Conservation (phyloP, 1,140 invertebrate species). For the Dermatophagoides farinae region DNA sequence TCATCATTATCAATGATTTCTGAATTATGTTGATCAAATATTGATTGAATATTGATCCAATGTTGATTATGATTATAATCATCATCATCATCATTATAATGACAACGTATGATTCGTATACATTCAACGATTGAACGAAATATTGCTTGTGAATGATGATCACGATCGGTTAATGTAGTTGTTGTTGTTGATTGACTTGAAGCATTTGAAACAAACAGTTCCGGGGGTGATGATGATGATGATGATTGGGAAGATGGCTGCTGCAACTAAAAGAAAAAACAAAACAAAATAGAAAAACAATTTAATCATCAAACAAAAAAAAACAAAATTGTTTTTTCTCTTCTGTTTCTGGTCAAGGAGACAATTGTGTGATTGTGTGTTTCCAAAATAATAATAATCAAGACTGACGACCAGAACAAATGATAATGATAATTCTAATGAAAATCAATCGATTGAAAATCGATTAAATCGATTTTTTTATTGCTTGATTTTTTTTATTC, state of each 20-base stretch:
- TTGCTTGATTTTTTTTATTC: no score
- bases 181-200: neutral
- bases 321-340: no score
- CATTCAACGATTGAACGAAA: constrained; percentile 75
- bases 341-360: no score
- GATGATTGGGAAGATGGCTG: neutral
- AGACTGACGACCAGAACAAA: no score
- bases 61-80: neutral
- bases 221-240: neutral
- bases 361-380: no score
- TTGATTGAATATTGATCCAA: no score
- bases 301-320: no score
- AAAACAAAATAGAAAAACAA: no score
- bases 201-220: neutral
- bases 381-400: no score
- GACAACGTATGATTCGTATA: constrained; percentile 42
- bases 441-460: no score
- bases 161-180: neutral
- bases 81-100: neutral
- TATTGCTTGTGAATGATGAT: constrained; percentile 23
- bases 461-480: no score
- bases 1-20: neutral
- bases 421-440: no score
- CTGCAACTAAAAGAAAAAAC: neutral
- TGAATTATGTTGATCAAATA: neutral